Percentiles rank a stretch among this genome's conserved stretches.
phyloP scores from a whole-genome alignment of 2,113 vertebrate species.

The Deroptyus accipitrinus region DNA sequence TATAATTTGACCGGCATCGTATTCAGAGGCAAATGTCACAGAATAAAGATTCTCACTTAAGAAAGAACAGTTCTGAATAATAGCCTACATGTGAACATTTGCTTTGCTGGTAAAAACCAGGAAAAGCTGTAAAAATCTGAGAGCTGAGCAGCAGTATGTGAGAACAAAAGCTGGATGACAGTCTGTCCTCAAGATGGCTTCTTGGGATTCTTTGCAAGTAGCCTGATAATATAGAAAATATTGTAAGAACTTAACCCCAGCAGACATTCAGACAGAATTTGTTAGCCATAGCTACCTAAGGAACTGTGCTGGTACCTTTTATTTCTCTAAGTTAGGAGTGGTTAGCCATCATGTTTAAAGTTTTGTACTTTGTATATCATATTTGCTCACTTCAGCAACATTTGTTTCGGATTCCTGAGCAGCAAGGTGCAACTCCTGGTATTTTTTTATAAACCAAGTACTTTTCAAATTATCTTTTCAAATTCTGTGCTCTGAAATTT shows the following conservation, averaged over 20 bases:
- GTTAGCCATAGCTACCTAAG: neutral
- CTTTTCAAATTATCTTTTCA: neutral
- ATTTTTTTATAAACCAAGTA: neutral
- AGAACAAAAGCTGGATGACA: neutral
- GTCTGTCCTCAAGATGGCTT: neutral
- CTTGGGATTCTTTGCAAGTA: neutral
- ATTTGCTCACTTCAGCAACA: accelerated
- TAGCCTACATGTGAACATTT: neutral
- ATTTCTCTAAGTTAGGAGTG: accelerated
- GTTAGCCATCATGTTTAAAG: neutral
- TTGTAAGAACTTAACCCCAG: neutral
- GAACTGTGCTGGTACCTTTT: neutral
- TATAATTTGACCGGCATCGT: neutral
- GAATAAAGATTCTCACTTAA: neutral
- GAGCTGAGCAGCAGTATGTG: neutral
- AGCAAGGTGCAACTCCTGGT: accelerated
- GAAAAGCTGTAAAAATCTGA: neutral
- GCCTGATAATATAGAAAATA: neutral
- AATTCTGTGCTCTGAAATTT: neutral
- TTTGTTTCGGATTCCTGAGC: neutral
- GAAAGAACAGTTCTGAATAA: neutral
- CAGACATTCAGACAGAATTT: neutral
- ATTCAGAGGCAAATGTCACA: neutral
- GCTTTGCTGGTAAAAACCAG: neutral
- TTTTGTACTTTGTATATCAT: neutral